Evolutionary conservation across 2,797 vertebrate species (phyloP), one percentile per base, ranked within the genome.

Genomic region (Poecilia picta): DNA sequence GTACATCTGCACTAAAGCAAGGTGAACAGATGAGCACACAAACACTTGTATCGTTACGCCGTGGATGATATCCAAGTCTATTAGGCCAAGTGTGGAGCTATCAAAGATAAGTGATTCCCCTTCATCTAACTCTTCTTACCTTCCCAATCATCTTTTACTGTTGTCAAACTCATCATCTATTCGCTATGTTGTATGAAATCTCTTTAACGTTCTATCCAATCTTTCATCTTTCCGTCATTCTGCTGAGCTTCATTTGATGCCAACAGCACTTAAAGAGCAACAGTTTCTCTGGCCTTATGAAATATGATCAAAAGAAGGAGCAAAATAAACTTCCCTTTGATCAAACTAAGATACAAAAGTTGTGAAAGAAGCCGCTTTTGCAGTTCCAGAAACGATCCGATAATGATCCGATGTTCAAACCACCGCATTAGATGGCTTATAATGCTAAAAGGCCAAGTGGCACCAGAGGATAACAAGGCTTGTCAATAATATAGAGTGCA

Each of bases 31-130:
- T 18, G 31, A 64, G 59, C 33, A 39, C 62, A 41, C 36, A 68
- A 36, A n/a, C 36, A n/a, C 64, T 68, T 68, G 23, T n/a, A 25
- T 43, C 11, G 4, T 20, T 39, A 25, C 0, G 8, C 36, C 12
- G 4, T 41, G 64, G 20, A 68, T 41, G 25, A 16, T 41, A 71
- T n/a, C 68, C 68, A 45, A 71, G 25, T 25, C 39, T 25, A 41
- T 68, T 70, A n/a, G 66, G 10, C 66, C 31, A 23, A 66, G 33
- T 6, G 23, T n/a, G 66, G 23, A 13, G 4, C 20, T 13, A 5
- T 70, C 66, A 70, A 68, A 68, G 36, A 45, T 45, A 43, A 71
- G 12, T n/a, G 23, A 71, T 71, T 71, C 68, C 45, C 68, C 41
- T 45, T 28, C 68, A 45, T 45, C 41, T 13, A 43, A 43, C 23